Evolutionary conservation across 2,113 vertebrate species (phyloP).

Genomic region (Eira barbara): DNA sequence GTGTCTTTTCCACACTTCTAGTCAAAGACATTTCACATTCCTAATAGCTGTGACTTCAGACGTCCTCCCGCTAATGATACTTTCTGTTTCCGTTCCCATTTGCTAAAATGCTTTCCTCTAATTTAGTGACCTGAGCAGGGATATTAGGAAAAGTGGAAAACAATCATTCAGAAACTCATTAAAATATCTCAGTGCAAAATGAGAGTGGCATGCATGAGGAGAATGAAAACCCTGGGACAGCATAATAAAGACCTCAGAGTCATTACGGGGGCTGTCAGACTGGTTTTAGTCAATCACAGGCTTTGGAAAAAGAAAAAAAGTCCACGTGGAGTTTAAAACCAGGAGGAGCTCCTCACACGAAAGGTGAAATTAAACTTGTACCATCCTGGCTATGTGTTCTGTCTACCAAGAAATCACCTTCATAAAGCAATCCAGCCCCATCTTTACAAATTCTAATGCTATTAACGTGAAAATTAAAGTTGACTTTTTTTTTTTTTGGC

Average conservation of each 20-base stretch:
- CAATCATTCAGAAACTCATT: constrained; percentile 74
- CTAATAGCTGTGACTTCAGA: constrained; percentile 60
- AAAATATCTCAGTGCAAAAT: constrained; percentile 59
- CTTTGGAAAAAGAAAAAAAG: neutral
- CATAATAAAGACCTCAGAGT: constrained; percentile 61
- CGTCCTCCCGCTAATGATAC: constrained; percentile 51
- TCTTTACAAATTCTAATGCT: neutral
- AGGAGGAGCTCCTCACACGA: neutral
- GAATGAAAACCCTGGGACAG: constrained; percentile 13
- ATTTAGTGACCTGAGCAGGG: constrained; percentile 66
- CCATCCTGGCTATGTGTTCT: neutral
- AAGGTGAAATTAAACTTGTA: neutral
- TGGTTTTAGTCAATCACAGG: neutral
- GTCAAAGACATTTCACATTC: constrained; percentile 46
- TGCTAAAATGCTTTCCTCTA: constrained; percentile 55
- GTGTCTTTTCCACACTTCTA: constrained; percentile 47
- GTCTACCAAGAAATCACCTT: neutral
- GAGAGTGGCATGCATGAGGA: neutral
- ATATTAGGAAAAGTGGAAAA: constrained; percentile 74
- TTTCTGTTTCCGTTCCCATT: constrained; percentile 18
- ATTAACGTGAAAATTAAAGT: neutral
- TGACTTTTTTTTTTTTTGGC: neutral
- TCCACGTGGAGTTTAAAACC: neutral
- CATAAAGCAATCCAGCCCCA: neutral
- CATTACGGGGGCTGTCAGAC: neutral